Percentiles rank a stretch among this genome's conserved stretches.
Conservation (phyloP, 2,797 vertebrate genomes). For the Fistularia commersonii region DNA sequence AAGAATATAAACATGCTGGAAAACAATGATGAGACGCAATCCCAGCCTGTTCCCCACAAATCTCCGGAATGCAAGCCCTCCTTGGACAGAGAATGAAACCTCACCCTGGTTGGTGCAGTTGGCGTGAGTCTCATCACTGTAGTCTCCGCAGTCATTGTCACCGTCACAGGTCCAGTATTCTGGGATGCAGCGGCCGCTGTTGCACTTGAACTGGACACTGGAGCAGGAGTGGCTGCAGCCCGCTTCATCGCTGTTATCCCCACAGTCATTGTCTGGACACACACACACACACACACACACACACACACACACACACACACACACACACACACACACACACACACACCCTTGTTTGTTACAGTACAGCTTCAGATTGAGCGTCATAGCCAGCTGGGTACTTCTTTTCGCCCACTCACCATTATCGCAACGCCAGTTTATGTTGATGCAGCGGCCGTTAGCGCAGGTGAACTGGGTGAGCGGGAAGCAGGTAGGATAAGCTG, state of each 20-base stretch:
- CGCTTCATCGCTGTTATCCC: slow-evolving; percentile 93
- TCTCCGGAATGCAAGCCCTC: too few species aligned
- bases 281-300: slow-evolving; percentile 1
- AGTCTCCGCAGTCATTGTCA: slow-evolving; percentile 96
- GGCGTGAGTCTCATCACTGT: slow-evolving; percentile 92
- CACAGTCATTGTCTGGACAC: slow-evolving; percentile 92
- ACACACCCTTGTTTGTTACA: background rate
- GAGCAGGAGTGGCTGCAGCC: slow-evolving; percentile 97
- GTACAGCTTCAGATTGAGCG: slow-evolving; percentile 1
- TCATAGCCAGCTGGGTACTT: too few species aligned
- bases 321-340: background rate
- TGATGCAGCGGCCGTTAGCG: slow-evolving; percentile 94
- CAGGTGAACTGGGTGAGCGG: slow-evolving; percentile 96
- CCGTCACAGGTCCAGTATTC: slow-evolving; percentile 98
- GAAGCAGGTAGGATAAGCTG: slow-evolving; percentile 97
- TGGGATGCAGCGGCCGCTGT: slow-evolving; percentile 95
- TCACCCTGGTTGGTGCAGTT: slow-evolving; percentile 92
- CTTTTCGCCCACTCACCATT: slow-evolving; percentile 90
- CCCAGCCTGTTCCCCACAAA: too few species aligned
- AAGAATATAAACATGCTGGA: too few species aligned
- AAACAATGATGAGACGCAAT: too few species aligned
- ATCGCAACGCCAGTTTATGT: slow-evolving; percentile 97
- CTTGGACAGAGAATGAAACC: too few species aligned
- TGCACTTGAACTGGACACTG: slow-evolving; percentile 95
- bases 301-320: background rate